Percentiles rank a stretch among this genome's conserved stretches.
phyloP scores from a whole-genome alignment of 1,140 invertebrate species.

The Aphaenogaster floridana region DNA sequence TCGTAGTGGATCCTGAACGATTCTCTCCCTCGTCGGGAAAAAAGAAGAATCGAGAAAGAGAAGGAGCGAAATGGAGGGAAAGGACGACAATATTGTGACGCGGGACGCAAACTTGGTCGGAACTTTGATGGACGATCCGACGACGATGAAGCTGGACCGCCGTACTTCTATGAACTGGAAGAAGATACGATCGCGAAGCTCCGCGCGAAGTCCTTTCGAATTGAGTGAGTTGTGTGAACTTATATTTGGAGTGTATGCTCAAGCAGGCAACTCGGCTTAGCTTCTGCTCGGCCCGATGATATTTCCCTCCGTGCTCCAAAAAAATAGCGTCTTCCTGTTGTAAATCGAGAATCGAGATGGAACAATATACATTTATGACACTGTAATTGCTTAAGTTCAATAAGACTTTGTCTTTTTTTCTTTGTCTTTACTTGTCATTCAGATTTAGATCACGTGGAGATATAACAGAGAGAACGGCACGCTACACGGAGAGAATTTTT shows the following conservation, averaged over 20 bases:
- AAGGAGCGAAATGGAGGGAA: neutral
- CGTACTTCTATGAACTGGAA: conserved; percentile 43
- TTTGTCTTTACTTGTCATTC: too few relatives aligned
- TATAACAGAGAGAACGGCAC: too few relatives aligned
- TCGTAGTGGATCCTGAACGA: conserved; percentile 35
- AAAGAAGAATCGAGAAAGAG: neutral
- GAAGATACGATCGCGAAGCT: conserved; percentile 60
- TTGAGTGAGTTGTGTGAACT: conserved; percentile 33
- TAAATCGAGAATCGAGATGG: neutral
- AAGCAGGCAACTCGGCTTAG: conserved; percentile 2
- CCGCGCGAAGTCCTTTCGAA: conserved; percentile 25
- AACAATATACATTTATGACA: neutral
- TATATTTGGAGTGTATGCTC: conserved; percentile 35
- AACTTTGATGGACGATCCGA: conserved; percentile 67
- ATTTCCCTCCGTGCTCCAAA: neutral
- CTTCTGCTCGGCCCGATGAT: neutral
- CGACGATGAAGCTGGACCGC: conserved; percentile 47
- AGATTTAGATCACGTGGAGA: neutral
- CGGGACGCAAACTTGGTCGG: conserved; percentile 56
- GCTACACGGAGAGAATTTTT: too few relatives aligned
- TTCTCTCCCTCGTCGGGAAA: conserved; percentile 37
- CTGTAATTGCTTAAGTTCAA: neutral
- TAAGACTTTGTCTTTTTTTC: neutral
- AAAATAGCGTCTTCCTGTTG: neutral
- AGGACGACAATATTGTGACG: conserved; percentile 53